Percentiles rank a stretch among this genome's conserved stretches.
These are phyloP conservation scores for Turdus rufiventris DNA, from an alignment of 2,113 vertebrate genomes.

Conservation along the genomic window DNA sequence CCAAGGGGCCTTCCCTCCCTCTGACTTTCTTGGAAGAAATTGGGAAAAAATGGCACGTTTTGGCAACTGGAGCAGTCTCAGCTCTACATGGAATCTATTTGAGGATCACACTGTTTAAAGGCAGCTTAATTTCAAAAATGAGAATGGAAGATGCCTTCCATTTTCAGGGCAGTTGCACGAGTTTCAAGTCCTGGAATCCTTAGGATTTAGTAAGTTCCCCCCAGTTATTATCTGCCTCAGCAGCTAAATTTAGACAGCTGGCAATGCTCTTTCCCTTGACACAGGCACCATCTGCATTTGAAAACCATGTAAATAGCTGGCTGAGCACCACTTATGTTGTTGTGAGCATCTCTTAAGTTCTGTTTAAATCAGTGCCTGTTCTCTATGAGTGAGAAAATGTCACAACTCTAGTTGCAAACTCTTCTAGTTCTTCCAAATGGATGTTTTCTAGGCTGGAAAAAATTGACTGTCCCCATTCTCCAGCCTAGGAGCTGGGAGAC, in stretches of 20 bases:
- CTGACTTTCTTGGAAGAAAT: neutral
- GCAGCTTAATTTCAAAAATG: neutral
- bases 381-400: neutral
- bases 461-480: neutral
- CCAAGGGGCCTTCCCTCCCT: neutral
- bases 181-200: neutral
- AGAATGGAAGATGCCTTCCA: neutral
- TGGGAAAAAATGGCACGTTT: neutral
- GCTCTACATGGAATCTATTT: neutral
- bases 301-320: neutral
- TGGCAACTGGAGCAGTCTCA: neutral
- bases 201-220: neutral
- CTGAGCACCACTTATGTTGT: neutral
- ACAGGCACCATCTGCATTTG: neutral
- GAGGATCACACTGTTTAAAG: neutral
- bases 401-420: neutral
- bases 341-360: neutral
- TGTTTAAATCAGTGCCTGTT: neutral
- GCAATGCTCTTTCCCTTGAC: neutral
- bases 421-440: neutral
- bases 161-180: neutral
- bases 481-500: neutral
- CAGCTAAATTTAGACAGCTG: neutral
- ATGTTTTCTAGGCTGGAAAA: neutral
- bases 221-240: neutral